Base-by-base conservation (phyloP, 2,113 vertebrate genomes). In the Catharus fuscescens region DNA sequence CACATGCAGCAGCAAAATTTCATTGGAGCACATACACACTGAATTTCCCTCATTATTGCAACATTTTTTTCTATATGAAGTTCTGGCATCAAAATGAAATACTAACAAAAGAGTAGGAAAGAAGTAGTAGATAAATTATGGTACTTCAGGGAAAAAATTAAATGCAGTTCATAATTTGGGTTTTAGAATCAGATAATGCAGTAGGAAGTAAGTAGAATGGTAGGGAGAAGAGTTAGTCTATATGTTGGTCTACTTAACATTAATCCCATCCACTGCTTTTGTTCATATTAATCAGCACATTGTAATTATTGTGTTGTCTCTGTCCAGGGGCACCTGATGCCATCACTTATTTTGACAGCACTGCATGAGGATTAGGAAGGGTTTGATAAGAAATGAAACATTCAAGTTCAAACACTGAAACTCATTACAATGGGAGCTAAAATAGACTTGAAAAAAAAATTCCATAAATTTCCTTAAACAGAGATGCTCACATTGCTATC, bases 301-400 rank as follows among this genome's bases (percentile, higher is more conserved):
- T 61, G 23, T 80, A 93, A 34, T 62, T 82, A 54, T 17, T 50
- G 6, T 64, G 12, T 10, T 86, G 29, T 64, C 24, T 79, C 76
- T 77, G 12, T 80, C 24, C 26, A 70, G 52, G 25, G 42, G 38
- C 34, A 86, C 12, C 56, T 57, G 73, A 47, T 48, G 24, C 25
- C 13, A 7, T 42, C 16, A 14, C 26, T 83, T 52, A 26, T 3
- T 28, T 34, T 36, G 64, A 8, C 50, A 78, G 34, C 16, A 38
- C 14, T 42, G 10, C 1, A 0, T 52, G 38, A 84, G 40, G 19
- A 85, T 65, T 82, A 0, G 0, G 25, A 69, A 61, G 6, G 8
- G 14, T 45, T 65, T 84, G n/a, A 60, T 76, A 84, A 90, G 53
- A 82, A 90, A 60, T 4, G 5, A 29, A 89, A 42, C 2, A 40